These are phyloP conservation scores for Harpagifer antarcticus DNA, from an alignment of 2,797 vertebrate genomes.

Conservation along the genomic window DNA sequence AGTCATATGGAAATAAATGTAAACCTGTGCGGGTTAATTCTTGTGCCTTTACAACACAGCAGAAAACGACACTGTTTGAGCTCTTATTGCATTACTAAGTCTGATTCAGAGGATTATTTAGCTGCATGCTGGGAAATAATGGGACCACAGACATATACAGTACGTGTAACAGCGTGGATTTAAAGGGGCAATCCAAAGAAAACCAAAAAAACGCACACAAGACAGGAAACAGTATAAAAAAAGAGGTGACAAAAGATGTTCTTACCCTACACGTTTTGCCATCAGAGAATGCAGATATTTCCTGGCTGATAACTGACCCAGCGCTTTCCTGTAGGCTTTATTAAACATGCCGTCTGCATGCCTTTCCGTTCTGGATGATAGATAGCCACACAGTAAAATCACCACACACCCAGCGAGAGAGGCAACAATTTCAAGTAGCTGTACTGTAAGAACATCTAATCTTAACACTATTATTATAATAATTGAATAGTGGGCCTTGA, in stretches of 20 bases:
- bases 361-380: slow-evolving; percentile 88
- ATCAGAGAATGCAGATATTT: slow-evolving; percentile 95
- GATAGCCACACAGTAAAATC: slow-evolving; percentile 80
- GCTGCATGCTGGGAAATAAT: slow-evolving; percentile 46
- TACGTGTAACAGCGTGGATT: slow-evolving; percentile 59
- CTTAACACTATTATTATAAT: background rate
- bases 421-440: slow-evolving; percentile 68
- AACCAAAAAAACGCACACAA: slow-evolving; percentile 53
- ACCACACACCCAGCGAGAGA: slow-evolving; percentile 74
- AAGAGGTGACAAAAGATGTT: slow-evolving; percentile 61
- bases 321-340: slow-evolving; percentile 95
- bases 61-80: slow-evolving; percentile 45
- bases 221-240: slow-evolving; percentile 55
- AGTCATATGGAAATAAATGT: slow-evolving; percentile 86
- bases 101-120: slow-evolving; percentile 41
- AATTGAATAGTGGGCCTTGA: slow-evolving; percentile 2
- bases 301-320: slow-evolving; percentile 93
- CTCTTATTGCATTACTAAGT: slow-evolving; percentile 33
- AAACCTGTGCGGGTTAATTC: slow-evolving; percentile 57
- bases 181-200: slow-evolving; percentile 45
- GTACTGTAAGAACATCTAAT: slow-evolving; percentile 37
- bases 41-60: slow-evolving; percentile 48
- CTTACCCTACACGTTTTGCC: slow-evolving; percentile 97
- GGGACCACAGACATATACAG: slow-evolving; percentile 57
- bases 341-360: slow-evolving; percentile 95